A percentile compares a stretch with the other conserved stretches of the same genome.
Evolutionary conservation across 2,888 invertebrate species (phyloP).

Genomic region (Thysanoteuthis rhombus): DNA sequence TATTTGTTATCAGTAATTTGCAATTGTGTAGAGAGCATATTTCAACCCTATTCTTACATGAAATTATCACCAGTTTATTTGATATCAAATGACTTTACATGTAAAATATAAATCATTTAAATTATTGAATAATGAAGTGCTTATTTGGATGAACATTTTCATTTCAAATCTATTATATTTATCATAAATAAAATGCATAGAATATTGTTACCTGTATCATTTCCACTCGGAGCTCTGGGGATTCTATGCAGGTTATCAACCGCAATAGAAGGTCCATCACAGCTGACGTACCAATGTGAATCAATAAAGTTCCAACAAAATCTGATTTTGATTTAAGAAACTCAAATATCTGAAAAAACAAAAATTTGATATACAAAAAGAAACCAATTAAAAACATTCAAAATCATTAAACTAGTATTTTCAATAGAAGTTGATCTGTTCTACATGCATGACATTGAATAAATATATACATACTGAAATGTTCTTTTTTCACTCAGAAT

Average conservation of each 20-base stretch:
- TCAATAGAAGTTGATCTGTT: too few relatives aligned
- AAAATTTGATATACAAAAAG: conserved; percentile 65
- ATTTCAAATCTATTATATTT: too few relatives aligned
- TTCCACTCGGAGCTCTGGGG: conserved; percentile 77
- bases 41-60: too few relatives aligned
- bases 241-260: conserved; percentile 74
- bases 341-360: conserved; percentile 90
- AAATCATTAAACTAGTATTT: neutral
- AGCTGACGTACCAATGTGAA: conserved; percentile 92
- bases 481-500: neutral
- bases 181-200: too few relatives aligned
- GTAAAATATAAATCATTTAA: too few relatives aligned
- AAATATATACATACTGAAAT: conserved; percentile 14
- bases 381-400: neutral
- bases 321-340: conserved; percentile 87
- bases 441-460: neutral
- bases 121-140: too few relatives aligned
- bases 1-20: too few relatives aligned
- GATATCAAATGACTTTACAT: too few relatives aligned
- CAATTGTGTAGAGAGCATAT: too few relatives aligned
- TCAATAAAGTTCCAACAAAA: conserved; percentile 86
- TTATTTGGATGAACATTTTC: too few relatives aligned
- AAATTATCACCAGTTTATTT: too few relatives aligned
- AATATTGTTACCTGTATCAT: conserved; percentile 67
- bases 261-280: conserved; percentile 86